Conservation (phyloP, 2,888 invertebrate genomes). For the Ormia ochracea region DNA sequence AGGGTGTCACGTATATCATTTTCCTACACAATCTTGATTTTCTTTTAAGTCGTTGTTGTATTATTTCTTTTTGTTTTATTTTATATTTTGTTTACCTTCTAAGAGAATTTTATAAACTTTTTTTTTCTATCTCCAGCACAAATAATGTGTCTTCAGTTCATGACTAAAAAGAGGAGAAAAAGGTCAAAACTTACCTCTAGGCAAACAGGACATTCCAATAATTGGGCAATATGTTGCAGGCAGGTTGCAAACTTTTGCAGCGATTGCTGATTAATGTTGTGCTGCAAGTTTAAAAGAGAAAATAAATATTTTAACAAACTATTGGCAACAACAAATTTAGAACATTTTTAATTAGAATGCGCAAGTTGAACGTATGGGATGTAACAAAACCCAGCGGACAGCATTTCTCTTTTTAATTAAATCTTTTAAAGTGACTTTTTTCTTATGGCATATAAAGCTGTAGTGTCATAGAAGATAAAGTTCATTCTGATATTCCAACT, state of each 20-base stretch:
- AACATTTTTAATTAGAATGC: constrained; percentile 58
- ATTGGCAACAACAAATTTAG: constrained; percentile 45
- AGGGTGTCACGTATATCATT: neutral
- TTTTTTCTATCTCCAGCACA: neutral
- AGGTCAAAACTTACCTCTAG: constrained; percentile 74
- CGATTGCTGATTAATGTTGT: constrained; percentile 75
- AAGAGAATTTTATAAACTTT: constrained; percentile 20
- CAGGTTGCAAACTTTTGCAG: constrained; percentile 77
- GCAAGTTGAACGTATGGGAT: too few species aligned
- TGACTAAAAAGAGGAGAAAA: neutral
- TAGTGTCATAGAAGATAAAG: too few species aligned
- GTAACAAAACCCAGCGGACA: too few species aligned
- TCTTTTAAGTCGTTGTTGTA: neutral
- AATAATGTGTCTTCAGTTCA: constrained; percentile 7
- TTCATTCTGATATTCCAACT: too few species aligned
- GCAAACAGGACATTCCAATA: constrained; percentile 78
- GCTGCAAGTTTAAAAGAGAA: constrained; percentile 64
- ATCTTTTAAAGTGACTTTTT: too few species aligned
- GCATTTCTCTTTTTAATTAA: too few species aligned
- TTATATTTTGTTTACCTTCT: neutral
- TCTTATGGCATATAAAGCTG: too few species aligned
- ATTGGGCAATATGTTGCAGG: constrained; percentile 77
- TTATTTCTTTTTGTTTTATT: too few species aligned
- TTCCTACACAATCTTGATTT: neutral
- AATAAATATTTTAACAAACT: constrained; percentile 16